Base-by-base conservation (phyloP, 1,140 invertebrate species). In the Caenorhabditis remanei region DNA sequence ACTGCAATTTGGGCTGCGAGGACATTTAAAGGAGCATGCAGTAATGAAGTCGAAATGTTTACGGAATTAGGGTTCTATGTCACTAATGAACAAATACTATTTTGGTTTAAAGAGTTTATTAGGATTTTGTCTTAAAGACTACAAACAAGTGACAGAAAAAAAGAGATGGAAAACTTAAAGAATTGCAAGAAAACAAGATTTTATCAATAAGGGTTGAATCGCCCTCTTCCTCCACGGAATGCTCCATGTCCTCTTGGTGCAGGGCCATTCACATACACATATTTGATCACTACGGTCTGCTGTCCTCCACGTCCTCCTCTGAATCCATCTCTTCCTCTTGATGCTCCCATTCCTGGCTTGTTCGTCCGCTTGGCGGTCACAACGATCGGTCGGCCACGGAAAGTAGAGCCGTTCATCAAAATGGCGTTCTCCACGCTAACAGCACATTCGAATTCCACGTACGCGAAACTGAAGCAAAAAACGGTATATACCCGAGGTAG, bases 391-490 rank as follows among this genome's bases (percentile, higher is more conserved):
- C 63, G 19, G 4, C 11, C 21, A 40, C 63, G 21, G 40, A 67
- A 67, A 2, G 40, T 13, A 21, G 63, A 67, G 0, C 63, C 63
- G 4, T 32, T 67, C 40, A 67, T 32, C 2, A 67, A 4, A 2
- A 41, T 21, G 11, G 63, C 63, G 40, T 67, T 41, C 40, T 32
- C 63, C 8, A 67, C 19, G 13, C 63, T 40, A 3, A 2, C 21
- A 3, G 13, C 8, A 1, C 11, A 4, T 4, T 40, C 63, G 13
- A 67, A 67, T 40, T 67, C 63, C 8, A 67, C 14, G 13, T 67
- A 67, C 0, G 63, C 63, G 19, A 67, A 67, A 19, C 63, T 67
- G 63, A 67, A 67, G n/a, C n/a, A 67, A 40, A 4, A 40, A 67
- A 19, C 41, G 41, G 50, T 53, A n/a, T 6, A 53, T 16, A 40